Evolutionary conservation across 2,113 vertebrate genomes (phyloP), one percentile per base, ranked within the genome.

Genomic region (Chitala chitala): DNA sequence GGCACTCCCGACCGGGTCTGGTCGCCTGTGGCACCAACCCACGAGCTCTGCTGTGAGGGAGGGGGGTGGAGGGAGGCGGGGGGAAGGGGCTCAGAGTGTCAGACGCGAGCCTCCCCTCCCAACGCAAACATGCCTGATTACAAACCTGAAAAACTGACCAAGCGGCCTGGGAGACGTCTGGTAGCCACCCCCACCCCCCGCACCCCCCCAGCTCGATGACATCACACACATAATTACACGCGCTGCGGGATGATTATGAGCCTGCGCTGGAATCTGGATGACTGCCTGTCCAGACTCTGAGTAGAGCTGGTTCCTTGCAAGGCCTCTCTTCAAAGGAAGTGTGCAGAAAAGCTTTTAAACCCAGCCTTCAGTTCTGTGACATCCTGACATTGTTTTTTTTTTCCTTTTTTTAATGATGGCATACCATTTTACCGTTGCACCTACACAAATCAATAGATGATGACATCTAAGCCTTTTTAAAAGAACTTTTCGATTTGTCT

Each of bases 181-280:
- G 31, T 69, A 48, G 46, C 68, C 66, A 69, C 66, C 42, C 61
- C 61, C 36, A 8, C 56, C 5, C 55, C 55, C 31, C 36, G 29
- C 40, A 24, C 6, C 48, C 68, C 68, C 2, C 12, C 29, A 2
- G n/a, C 44, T 15, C 26, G 46, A 50, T 69, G 68, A 69, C 68
- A 69, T 69, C 68, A 69, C 68, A 29, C 46, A 51, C 68, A 69
- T 69, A 69, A 69, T 69, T 69, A 51, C 48, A 51, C 29, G 68
- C 17, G 68, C 48, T 29, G 44, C 46, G 48, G 68, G 46, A 69
- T 69, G 68, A 69, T 69, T 69, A 51, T 69, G 48, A 33, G 68
- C 46, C 68, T 69, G 31, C 8, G 7, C 29, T 69, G 29, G 68
- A 69, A 69, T 69, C 68, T 69, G 68, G 68, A 69, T 9, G 48